Base-by-base conservation (phyloP, 2,797 vertebrate genomes). In the Phoeniculus purpureus region DNA sequence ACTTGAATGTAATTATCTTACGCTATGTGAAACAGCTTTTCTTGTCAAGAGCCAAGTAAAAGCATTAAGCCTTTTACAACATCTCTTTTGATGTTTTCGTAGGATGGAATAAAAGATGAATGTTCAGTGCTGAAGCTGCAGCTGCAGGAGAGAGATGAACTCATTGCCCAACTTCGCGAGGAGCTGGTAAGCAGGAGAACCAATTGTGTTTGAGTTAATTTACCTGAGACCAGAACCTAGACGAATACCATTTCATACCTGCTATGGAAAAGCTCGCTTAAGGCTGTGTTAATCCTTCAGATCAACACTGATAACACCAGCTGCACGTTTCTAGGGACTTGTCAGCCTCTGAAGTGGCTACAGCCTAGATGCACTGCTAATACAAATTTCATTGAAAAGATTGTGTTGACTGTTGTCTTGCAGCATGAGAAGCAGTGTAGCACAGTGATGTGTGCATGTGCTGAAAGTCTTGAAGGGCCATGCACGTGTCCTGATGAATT, bases 51-150 rank as follows among this genome's bases (percentile, higher is more conserved):
- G 90, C 59, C 68, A 95, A 97, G 83, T 72, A 34, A 91, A 96
- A 95, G 64, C 5, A 17, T 93, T 95, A 90, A 97, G 92, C 79
- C 67, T 95, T 81, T 96, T 96, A 82, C 97, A 85, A 94, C 73
- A 45, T 96, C 77, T 97, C 92, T 97, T 95, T 96, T 97, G 94
- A 96, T 98, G 89, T 96, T 71, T 97, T 97, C 93, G 90, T 96
- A 99, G 99, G 99, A 99, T 94, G 96, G 98, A 81, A 97, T 97
- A 96, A 98, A 98, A 98, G 99, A 99, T 94, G 99, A 99, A 94
- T 98, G 97, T 73, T 97, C 97, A 4, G 64, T 97, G 78, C 96
- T 99, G 94, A 98, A 98, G 94, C 98, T 98, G 85, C 99, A 99
- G 88, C 97, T 99, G 96, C 98, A 98, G 91, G 99, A 99, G 96